Base-by-base conservation (phyloP, 2,888 invertebrate genomes). In the Polia nebulosa region DNA sequence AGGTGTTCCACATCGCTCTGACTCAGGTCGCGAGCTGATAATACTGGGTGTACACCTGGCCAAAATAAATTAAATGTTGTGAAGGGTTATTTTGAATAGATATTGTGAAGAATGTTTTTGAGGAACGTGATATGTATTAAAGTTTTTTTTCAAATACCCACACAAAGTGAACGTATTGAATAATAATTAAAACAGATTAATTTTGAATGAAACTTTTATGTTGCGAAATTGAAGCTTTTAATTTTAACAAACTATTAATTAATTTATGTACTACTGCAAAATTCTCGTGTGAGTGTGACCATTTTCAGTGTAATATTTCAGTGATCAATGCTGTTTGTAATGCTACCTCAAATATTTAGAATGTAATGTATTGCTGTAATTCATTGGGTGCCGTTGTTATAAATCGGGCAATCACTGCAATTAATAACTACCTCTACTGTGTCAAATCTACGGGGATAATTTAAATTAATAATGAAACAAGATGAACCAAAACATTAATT, bases 1-100 rank as follows among this genome's bases (percentile, higher is more conserved):
- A 99, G 96, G 95, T 99, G 99, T 89, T 99, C 99, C 8, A 99
- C 98, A 89, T 99, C 98, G 45, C 97, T 98, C 90, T 99, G 99
- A 44, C 98, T 98, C 97, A 99, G 98, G 88, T 99, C 99, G 90
- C 98, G 98, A 17, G 99, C 98, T 82, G 98, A 97, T 69, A 99
- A 94, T 49, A 99, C 97, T 4, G 99, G 98, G 85, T 99, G 98
- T 1, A 99, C 98, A 49, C 98, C 98, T 92, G 81, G 13, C 52
- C 15, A 68, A 49, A 27, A 57, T 6, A 39, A 11, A 8, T 8
- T 8, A 39, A 58, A 41, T 53, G n/a, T 65, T 25, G 1, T n/a
- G 22, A 32, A 22, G 1, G 8, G 8, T 57, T 47, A 3, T n/a
- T 41, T 20, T 7, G 11, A 6, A 11, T 17, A 9, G 8, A 17